Base-by-base conservation (phyloP, 1,140 invertebrate species). In the Tachypleus tridentatus region DNA sequence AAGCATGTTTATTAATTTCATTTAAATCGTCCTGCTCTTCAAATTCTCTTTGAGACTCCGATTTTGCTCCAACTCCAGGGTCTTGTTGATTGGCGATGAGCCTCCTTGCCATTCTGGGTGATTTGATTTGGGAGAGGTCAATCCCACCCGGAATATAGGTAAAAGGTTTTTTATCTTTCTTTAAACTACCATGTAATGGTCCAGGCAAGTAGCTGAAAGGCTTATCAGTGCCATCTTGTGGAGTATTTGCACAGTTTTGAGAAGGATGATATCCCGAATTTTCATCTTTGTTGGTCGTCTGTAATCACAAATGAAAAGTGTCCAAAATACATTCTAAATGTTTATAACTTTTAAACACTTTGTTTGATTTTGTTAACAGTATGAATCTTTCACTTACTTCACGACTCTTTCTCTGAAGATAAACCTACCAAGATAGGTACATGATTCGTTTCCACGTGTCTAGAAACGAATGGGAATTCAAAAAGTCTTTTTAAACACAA, bases 131-230 rank as follows among this genome's bases (percentile, higher is more conserved):
- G 2, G 89, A 91, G 10, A 95, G 80, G 76, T 95, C 90, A 60
- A 95, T 80, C 62, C 91, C 92, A 9, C 89, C 89, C 4, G 92
- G 92, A 9, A 91, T 93, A 74, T 95, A 95, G 3, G 92, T 95
- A 75, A 94, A 95, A 2, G 91, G 91, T 74, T 76, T 93, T 76
- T 93, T 95, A 75, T 95, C 91, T 78, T 93, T 92, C 84, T 92
- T 86, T 89, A 95, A 93, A 8, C 90, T 91, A 73, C 91, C 91
- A 73, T 93, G 89, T 51, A 95, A 88, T 58, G 88, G 89, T 57
- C 87, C 85, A 65, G 91, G 91, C 53, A 91, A 88, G 73, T 66
- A 68, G 9, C 68, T 68, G 63, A 65, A 68, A 11, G 69, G 69
- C 5, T 56, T 63, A 10, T 61, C 62, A 8, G 66, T 61, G 50